These are phyloP conservation scores for Phoeniculus purpureus DNA, from an alignment of 2,797 vertebrate genomes.

Conservation along the genomic window DNA sequence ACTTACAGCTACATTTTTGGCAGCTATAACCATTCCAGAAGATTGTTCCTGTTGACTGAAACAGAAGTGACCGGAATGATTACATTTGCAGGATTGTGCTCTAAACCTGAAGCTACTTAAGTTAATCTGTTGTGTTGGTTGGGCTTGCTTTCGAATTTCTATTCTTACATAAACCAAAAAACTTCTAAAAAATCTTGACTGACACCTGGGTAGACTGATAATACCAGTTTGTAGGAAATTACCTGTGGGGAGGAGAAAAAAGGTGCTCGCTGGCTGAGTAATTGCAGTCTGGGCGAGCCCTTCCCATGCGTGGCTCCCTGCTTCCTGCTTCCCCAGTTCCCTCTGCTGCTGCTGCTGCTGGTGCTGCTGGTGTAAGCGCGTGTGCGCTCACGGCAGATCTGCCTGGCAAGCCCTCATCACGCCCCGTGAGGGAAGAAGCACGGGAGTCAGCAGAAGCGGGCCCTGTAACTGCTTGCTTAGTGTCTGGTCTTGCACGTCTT, in stretches of 20 bases:
- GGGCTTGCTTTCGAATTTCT: not conserved
- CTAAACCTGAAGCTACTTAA: not conserved
- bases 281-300: not conserved
- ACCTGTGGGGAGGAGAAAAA: not conserved
- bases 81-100: not conserved
- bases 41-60: not conserved
- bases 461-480: not conserved
- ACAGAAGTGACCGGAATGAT: not conserved
- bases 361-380: not conserved
- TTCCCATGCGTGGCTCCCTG: not conserved
- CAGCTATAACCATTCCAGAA: not conserved
- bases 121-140: not conserved
- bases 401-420: not conserved
- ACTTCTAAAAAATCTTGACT: not conserved
- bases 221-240: slow-evolving; percentile 6
- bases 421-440: not conserved
- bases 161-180: not conserved
- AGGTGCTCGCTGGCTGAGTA: not conserved
- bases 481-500: not conserved
- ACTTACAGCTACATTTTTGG: not conserved
- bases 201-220: not conserved
- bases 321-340: slow-evolving; percentile 3
- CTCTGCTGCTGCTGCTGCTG: too few species aligned
- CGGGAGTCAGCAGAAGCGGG: not conserved
- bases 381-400: not conserved